Evolutionary conservation across 2,888 invertebrate species (phyloP).

Genomic region (Orthonevra nobilis): DNA sequence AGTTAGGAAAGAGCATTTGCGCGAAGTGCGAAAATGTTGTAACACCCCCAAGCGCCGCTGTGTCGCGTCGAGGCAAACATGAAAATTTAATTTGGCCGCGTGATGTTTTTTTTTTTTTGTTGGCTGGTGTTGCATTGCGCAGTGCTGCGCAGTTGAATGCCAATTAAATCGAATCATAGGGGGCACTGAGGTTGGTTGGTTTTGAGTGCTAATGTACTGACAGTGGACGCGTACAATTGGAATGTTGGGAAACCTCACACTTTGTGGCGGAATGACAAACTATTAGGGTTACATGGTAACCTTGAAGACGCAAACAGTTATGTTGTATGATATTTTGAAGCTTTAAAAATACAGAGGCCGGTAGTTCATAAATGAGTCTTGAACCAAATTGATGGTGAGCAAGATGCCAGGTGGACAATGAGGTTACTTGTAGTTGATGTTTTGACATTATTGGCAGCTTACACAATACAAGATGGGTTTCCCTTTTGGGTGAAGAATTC

Average conservation of each 20-base stretch:
- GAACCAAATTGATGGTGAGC: neutral
- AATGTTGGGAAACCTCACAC: conserved; percentile 39
- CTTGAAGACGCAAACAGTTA: conserved; percentile 52
- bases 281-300: conserved; percentile 44
- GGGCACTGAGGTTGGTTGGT: neutral
- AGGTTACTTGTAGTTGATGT: neutral
- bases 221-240: conserved; percentile 9
- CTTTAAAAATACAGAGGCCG: too few relatives aligned
- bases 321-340: too few relatives aligned
- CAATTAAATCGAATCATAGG: conserved; percentile 11
- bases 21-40: conserved; percentile 59
- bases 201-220: conserved; percentile 3
- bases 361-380: too few relatives aligned
- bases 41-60: conserved; percentile 9
- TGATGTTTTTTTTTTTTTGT: conserved; percentile 4
- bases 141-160: conserved; percentile 48
- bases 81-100: conserved; percentile 36
- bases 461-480: too few relatives aligned
- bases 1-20: conserved; percentile 33
- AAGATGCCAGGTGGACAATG: conserved; percentile 10
- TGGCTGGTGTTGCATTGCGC: conserved; percentile 24
- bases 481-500: too few relatives aligned
- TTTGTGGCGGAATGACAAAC: conserved; percentile 6
- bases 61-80: conserved; percentile 5
- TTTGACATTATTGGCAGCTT: neutral